Base-by-base conservation (phyloP, 2,888 invertebrate species). In the Periphyllus acericola region DNA sequence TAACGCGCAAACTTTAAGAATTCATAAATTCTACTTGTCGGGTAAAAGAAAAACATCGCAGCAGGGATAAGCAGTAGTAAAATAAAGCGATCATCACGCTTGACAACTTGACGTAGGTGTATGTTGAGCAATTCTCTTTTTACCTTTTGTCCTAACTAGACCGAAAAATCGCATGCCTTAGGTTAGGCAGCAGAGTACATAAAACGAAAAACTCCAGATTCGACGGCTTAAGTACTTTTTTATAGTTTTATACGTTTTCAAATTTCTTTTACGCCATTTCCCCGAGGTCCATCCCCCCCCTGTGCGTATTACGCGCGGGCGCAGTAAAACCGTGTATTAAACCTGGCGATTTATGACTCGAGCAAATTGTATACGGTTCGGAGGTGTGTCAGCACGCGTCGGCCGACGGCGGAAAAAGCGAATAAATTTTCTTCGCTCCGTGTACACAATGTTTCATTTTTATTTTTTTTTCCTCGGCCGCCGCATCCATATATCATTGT, bases 191-290 rank as follows among this genome's bases (percentile, higher is more conserved):
- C 21, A 52, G 5, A 60, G 60, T 21, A 4, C 6, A 60, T 60
- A 60, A 60, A 60, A 60, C 60, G 60, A 21, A 60, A 60, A 60
- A 60, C 60, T 60, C 60, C 25, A 19, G 25, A 60, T 25, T 21
- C 21, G 25, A 60, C 25, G 21, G 21, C 6, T 60, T 60, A 60
- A 60, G 21, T 60, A 60, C 60, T 68, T 9, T 9, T 68, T 29
- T 68, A 68, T 29, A 68, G 68, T 60, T 60, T 55, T 55, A 68
- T 68, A 68, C 68, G 68, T 68, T 68, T 71, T 71, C 32, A 71
- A 71, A 71, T 71, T 71, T 71, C 29, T 71, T 71, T 32, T 4
- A 17, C n/a, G 17, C 71, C 32, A 29, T 71, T 71, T 71, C 17
- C 32, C n/a, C 29, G 4, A 9, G 55, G 5, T 25, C 60, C 25